Percentiles rank a stretch among this genome's conserved stretches.
Evolutionary conservation across 2,113 vertebrate species (phyloP).

Genomic region (Gavia stellata): DNA sequence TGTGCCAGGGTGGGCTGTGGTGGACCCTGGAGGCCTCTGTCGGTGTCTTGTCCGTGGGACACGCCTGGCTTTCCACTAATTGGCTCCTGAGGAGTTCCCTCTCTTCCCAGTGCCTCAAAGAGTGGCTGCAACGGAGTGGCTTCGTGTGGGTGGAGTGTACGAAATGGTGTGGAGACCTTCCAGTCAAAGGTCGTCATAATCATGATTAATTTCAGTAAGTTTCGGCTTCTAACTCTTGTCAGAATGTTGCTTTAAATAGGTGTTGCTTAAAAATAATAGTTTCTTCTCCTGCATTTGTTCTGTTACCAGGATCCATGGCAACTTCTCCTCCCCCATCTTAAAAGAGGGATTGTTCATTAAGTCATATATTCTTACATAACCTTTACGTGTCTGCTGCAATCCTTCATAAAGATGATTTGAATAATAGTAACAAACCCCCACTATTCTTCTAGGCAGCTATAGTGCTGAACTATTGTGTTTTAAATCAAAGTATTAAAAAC

Average conservation of each 20-base stretch:
- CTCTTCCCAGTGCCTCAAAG: not conserved
- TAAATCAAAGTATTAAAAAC: not conserved
- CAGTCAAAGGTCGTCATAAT: accelerated
- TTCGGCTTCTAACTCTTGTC: not conserved
- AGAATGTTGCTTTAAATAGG: accelerated
- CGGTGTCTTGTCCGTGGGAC: not conserved
- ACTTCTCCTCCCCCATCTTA: accelerated
- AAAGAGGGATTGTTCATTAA: not conserved
- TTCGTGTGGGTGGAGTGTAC: accelerated
- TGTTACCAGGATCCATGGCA: accelerated
- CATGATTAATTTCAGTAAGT: not conserved
- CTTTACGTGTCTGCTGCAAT: accelerated
- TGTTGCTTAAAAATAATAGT: not conserved
- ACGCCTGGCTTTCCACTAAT: accelerated
- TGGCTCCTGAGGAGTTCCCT: too few species aligned
- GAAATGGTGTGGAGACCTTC: not conserved
- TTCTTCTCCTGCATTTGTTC: too few species aligned
- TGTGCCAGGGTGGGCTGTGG: accelerated
- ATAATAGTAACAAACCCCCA: not conserved
- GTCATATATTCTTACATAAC: accelerated
- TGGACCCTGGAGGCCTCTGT: too few species aligned
- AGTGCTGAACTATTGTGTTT: not conserved
- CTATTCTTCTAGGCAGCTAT: not conserved
- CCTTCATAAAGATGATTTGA: too few species aligned
- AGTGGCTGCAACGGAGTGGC: not conserved